Evolutionary conservation across 2,113 vertebrate species (phyloP).

Genomic region (Macrotus californicus): DNA sequence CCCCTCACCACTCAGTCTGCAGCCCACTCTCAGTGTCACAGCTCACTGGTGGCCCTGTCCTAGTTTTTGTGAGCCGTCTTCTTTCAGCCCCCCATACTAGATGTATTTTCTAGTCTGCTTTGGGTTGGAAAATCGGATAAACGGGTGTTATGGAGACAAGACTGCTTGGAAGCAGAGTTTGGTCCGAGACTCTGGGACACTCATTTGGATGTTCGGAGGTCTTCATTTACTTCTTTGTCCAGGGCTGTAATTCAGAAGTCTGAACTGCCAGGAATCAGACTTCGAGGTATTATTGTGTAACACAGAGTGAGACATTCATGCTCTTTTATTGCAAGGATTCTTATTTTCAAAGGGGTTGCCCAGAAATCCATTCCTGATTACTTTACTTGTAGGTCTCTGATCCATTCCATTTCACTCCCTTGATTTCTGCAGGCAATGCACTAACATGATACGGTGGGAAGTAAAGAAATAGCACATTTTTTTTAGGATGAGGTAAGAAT

Average conservation of each 20-base stretch:
- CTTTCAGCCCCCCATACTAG: not conserved
- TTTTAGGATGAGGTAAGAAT: not conserved
- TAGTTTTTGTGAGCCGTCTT: not conserved
- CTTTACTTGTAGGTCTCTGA: slow-evolving; percentile 27
- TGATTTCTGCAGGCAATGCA: slow-evolving; percentile 51
- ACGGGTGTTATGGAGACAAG: not conserved
- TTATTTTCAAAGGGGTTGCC: slow-evolving; percentile 18
- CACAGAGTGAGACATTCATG: not conserved
- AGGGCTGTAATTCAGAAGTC: slow-evolving; percentile 20
- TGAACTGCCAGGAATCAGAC: slow-evolving; percentile 9
- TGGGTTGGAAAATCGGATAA: not conserved
- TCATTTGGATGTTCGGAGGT: not conserved
- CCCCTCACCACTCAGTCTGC: not conserved
- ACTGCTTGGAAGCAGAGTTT: not conserved
- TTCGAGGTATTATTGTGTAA: not conserved
- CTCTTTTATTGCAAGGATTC: slow-evolving; percentile 8
- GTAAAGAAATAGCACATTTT: not conserved
- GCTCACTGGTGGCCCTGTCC: not conserved
- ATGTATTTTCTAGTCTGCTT: not conserved
- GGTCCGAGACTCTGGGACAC: not conserved
- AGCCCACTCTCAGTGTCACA: not conserved
- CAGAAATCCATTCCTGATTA: slow-evolving; percentile 26
- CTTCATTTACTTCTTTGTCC: slow-evolving; percentile 34
- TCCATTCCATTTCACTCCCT: not conserved
- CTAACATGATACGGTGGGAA: slow-evolving; percentile 39